Evolutionary conservation across 2,113 vertebrate species (phyloP), one percentile per base, ranked within the genome.

Genomic region (Sapajus apella): DNA sequence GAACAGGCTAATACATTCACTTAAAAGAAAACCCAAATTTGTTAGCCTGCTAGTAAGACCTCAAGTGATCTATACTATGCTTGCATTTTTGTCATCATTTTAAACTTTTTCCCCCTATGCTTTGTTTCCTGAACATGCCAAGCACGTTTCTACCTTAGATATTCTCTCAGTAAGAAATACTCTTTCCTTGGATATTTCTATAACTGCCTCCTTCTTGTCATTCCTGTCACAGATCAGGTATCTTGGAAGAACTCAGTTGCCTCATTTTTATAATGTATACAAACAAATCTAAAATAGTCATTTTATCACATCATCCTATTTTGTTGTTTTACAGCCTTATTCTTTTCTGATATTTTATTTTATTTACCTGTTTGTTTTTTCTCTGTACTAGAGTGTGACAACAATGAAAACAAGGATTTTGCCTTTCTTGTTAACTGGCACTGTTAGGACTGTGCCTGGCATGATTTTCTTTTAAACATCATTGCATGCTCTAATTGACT

Each of bases 381-480:
- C 27, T 13, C 27, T 89, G 32, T 50, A n/a, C 37, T 75, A 75
- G 40, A 90, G 61, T 50, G 37, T 50, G 89, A 83, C 40, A 61
- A 73, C 12, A 73, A 52, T 8, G 11, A 88, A 35, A 93, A 90
- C 1, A 87, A 84, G n/a, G 61, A 79, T 86, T 94, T 90, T 97
- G 47, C 77, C n/a, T 91, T 94, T 90, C 35, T 79, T 86, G 35
- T 93, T 82, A 95, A 95, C 73, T 72, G 16, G 45, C 55, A 58
- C 18, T 93, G 37, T 96, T 75, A 87, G 50, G 79, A 94, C 82
- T 72, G 43, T 88, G 56, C 43, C 81, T 84, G n/a, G 40, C 77
- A 72, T 93, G 52, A 64, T 81, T 97, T 95, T 87, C 88, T 91
- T 86, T 97, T 58, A 93, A 79, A 93, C 40, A 89, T 66, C 68